These are phyloP conservation scores for Patella ulyssiponensis DNA, from an alignment of 2,888 invertebrate genomes.

Conservation along the genomic window DNA sequence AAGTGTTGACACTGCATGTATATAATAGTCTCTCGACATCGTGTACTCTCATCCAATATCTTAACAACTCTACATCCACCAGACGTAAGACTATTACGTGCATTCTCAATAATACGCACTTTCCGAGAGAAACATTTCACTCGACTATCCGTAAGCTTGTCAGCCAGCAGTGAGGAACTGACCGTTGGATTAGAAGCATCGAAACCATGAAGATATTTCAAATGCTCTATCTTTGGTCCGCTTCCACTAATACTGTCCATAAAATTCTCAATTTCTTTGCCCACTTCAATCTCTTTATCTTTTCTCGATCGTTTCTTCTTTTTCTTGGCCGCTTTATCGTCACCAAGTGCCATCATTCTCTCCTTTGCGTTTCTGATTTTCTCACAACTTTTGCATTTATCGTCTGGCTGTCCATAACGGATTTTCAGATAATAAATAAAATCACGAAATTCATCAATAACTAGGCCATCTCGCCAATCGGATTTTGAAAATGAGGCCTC, in stretches of 20 bases:
- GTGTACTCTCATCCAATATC: background rate
- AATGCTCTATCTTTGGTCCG: no score
- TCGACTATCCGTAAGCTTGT: background rate
- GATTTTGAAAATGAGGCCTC: background rate
- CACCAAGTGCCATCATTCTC: background rate
- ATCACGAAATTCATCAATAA: constrained; percentile 22
- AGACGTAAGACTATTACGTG: background rate
- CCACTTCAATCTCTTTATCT: background rate
- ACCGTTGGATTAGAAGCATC: background rate
- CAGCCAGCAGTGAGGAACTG: background rate
- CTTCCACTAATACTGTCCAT: no score
- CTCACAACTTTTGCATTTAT: constrained; percentile 3
- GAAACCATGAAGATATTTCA: background rate
- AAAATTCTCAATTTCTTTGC: background rate
- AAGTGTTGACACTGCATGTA: background rate
- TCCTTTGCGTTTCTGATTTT: background rate
- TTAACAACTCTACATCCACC: background rate
- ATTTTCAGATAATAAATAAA: constrained; percentile 12
- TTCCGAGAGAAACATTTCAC: background rate
- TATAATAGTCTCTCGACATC: background rate
- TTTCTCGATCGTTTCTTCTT: background rate
- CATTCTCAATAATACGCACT: background rate
- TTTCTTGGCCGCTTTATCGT: background rate
- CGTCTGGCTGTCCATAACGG: background rate
- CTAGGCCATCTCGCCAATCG: constrained; percentile 25